Conservation (phyloP, 2,113 vertebrate species). For the Melanerpes formicivorus region DNA sequence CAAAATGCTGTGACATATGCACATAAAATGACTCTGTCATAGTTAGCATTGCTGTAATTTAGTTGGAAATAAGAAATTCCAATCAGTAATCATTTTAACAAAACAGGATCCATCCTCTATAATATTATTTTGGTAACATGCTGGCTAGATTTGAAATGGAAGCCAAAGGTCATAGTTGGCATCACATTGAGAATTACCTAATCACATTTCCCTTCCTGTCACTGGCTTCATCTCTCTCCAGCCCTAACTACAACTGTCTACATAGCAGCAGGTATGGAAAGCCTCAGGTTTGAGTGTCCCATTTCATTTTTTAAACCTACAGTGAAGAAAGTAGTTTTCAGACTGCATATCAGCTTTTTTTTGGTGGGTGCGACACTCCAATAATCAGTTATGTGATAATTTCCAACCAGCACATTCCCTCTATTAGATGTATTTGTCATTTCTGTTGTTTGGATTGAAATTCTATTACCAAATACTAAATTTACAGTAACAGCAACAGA, state of each 20-base stretch:
- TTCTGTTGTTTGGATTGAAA: not conserved
- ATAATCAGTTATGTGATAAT: not conserved
- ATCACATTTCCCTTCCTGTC: constrained; percentile 44
- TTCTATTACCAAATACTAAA: not conserved
- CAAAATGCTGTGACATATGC: constrained; percentile 21
- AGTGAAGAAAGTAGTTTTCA: not conserved
- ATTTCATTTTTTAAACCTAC: not conserved
- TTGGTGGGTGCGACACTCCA: not conserved
- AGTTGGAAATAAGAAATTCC: constrained; percentile 39
- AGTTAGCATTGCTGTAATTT: constrained; percentile 44
- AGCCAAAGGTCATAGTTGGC: constrained; percentile 59
- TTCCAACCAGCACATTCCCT: not conserved
- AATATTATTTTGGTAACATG: constrained; percentile 52
- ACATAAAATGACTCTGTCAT: constrained; percentile 38
- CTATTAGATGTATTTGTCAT: not conserved
- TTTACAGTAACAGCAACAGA: not conserved
- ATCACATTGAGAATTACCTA: constrained; percentile 25
- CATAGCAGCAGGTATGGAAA: not conserved
- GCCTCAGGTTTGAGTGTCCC: not conserved
- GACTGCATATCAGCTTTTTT: not conserved
- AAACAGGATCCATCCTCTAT: constrained; percentile 9
- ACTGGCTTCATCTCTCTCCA: constrained; percentile 37
- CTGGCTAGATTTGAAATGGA: constrained; percentile 54
- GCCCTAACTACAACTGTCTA: not conserved
- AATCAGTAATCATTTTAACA: constrained; percentile 52